Base-by-base conservation (phyloP, 1,140 invertebrate species). In the Drosophila arawakana region DNA sequence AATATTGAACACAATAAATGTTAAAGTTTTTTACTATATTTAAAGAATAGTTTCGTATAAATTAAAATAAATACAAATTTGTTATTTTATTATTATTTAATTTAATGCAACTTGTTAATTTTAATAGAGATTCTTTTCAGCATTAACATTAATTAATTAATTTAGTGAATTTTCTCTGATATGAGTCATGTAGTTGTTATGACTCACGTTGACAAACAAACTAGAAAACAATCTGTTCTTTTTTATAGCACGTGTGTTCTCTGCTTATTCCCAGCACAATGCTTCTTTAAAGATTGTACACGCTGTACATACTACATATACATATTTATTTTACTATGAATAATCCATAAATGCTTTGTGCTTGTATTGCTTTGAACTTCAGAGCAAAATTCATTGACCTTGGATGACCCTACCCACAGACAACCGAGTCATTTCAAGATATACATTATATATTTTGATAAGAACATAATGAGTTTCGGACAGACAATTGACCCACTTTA, bases 401-500 rank as follows among this genome's bases (percentile, higher is more conserved):
- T 74, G 52, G 11, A 35, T 57, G 7, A 34, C 30, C 41, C 30
- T 25, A 49, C 6, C 34, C 41, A 65, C 21, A 50, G 11, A 35
- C 9, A 59, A 21, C 15, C 15, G n/a, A 59, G 6, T 25, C 34
- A 46, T 13, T 55, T 13, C 7, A 35, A 43, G 4, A 49, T 44
- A 43, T 35, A 9, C 35, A 5, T 34, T 13, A 49, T 52, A 62
- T 30, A 30, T 30, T 30, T 30, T 30, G 34, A 70, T 60, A 59
- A 58, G 35, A 60, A 52, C 46, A 60, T 18, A 41, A 34, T 50
- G 18, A 25, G 6, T 57, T 2, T 7, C 9, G 39, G 44, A 15
- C 47, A 37, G 55, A 60, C n/a, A 68, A 54, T 67, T 77, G 71
- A 77, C 75, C 75, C 63, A 77, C 44, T 77, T 77, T 41, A 59